Evolutionary conservation across 1,140 invertebrate genomes (phyloP).

Genomic region (Chlorops oryzae): DNA sequence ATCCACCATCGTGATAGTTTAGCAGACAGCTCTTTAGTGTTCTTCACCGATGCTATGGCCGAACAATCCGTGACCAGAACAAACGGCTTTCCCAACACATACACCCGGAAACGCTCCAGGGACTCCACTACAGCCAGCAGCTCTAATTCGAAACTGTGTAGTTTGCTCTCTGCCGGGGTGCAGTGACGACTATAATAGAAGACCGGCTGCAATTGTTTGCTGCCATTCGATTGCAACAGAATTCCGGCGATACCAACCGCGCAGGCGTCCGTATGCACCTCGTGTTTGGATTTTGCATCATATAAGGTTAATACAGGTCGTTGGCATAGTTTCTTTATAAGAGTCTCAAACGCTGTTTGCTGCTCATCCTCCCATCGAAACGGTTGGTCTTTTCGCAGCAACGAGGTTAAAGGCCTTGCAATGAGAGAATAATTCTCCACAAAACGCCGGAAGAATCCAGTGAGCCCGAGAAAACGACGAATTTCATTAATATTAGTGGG

Average conservation of each 20-base stretch:
- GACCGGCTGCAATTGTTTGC: not conserved
- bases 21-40: conserved; percentile 38
- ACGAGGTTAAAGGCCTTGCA: conserved; percentile 34
- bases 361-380: conserved; percentile 1
- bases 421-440: conserved; percentile 41
- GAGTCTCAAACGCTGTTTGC: conserved; percentile 10
- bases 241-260: conserved; percentile 20
- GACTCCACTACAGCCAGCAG: conserved; percentile 31
- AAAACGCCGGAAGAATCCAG: conserved; percentile 42
- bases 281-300: conserved; percentile 8
- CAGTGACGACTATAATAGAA: conserved; percentile 34
- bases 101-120: conserved; percentile 36
- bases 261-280: conserved; percentile 28
- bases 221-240: conserved; percentile 18
- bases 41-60: conserved; percentile 38
- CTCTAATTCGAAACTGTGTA: conserved; percentile 44
- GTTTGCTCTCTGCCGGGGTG: conserved; percentile 32
- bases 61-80: conserved; percentile 43
- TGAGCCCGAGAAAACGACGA: not conserved
- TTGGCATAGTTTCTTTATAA: conserved; percentile 12
- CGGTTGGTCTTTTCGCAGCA: conserved; percentile 18
- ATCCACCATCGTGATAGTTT: conserved; percentile 24
- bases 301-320: conserved; percentile 20
- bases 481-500: conserved; percentile 1
- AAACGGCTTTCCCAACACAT: conserved; percentile 41